phyloP scores from a whole-genome alignment of 30 jellyfish, hydroid and myxozoan species.

The Catostylus mosaicus region DNA sequence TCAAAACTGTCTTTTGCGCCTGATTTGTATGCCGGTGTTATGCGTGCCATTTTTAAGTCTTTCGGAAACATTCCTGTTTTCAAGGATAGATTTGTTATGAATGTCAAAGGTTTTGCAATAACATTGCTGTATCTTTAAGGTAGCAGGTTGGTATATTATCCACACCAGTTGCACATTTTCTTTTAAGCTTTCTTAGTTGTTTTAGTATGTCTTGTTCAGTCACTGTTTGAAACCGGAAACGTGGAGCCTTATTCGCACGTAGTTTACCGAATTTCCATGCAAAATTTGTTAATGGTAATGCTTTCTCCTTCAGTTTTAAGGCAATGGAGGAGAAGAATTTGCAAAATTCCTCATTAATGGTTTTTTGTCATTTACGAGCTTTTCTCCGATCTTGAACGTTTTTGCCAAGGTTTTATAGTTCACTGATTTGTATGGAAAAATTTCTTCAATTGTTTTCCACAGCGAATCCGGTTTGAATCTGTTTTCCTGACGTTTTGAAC shows the following conservation, averaged over 20 bases:
- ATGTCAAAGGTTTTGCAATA: background rate
- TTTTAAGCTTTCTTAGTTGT: constrained; percentile 12
- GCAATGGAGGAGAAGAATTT: constrained; percentile 34
- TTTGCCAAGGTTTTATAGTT: too few species aligned
- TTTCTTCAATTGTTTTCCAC: too few species aligned
- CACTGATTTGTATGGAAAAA: too few species aligned
- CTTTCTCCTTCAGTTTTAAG: constrained; percentile 9
- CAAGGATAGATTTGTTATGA: background rate
- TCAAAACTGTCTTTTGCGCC: constrained; percentile 9
- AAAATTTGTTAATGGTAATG: constrained; percentile 26
- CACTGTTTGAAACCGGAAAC: constrained; percentile 27
- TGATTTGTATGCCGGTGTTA: constrained; percentile 7
- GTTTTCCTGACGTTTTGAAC: too few species aligned
- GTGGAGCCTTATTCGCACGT: constrained; percentile 9
- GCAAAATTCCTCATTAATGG: too few species aligned
- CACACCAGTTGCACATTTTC: constrained; percentile 25
- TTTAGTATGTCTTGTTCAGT: constrained; percentile 23
- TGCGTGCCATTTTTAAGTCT: background rate
- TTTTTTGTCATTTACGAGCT: too few species aligned
- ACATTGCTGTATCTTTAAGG: background rate
- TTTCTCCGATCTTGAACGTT: too few species aligned
- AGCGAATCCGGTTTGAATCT: too few species aligned
- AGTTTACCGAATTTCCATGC: constrained; percentile 23
- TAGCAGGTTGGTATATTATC: constrained; percentile 13
- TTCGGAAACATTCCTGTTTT: constrained; percentile 15